Percentiles rank a stretch among this genome's conserved stretches.
Evolutionary conservation across 1,140 invertebrate genomes (phyloP).

Genomic region (Parapsyche elsis): DNA sequence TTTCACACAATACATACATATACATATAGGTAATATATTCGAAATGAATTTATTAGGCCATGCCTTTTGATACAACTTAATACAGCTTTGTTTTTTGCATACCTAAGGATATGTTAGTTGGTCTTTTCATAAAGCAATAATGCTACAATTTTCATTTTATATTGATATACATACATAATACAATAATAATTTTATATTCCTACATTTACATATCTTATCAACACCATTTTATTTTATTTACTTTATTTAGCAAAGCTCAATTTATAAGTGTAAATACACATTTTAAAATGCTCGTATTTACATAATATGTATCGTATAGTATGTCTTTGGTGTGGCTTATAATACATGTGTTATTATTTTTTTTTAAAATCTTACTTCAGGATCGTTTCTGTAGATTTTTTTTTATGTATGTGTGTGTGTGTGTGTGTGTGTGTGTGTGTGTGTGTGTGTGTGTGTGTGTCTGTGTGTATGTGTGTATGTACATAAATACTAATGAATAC

Average conservation of each 20-base stretch:
- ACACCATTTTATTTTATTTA: too few relatives aligned
- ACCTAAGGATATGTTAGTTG: constrained; percentile 28
- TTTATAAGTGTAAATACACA: neutral
- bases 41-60: too few relatives aligned
- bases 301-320: neutral
- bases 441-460: neutral
- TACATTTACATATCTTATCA: too few relatives aligned
- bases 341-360: neutral
- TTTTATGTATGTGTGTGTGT: neutral
- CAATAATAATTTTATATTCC: too few relatives aligned
- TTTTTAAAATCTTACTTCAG: neutral
- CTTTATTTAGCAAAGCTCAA: neutral
- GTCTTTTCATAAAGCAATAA: constrained; percentile 9
- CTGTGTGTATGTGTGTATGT: neutral
- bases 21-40: neutral
- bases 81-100: neutral
- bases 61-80: constrained; percentile 2
- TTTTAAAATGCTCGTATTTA: neutral
- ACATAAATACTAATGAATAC: constrained; percentile 19
- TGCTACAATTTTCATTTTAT: neutral
- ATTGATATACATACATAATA: neutral
- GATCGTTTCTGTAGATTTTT: too few relatives aligned
- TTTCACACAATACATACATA: neutral
- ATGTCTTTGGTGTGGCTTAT: neutral
- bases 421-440: neutral